These are phyloP conservation scores for Andrena camellia DNA, from an alignment of 2,888 invertebrate species.

Conservation along the genomic window DNA sequence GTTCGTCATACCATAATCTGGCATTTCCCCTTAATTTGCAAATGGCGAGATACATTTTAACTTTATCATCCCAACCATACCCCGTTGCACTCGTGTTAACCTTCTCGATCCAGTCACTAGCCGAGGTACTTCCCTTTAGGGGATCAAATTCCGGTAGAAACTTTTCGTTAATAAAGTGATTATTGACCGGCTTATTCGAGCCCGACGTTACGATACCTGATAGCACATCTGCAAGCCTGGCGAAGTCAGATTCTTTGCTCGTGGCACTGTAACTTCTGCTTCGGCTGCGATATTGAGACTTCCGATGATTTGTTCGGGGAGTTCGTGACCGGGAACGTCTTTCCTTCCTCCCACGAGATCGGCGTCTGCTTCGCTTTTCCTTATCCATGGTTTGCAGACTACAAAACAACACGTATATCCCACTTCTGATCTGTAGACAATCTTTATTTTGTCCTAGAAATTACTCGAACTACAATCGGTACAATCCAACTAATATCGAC, in stretches of 20 bases:
- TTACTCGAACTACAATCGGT: no score
- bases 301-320: neutral
- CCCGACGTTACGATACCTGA: neutral
- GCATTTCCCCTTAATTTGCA: no score
- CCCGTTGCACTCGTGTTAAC: neutral
- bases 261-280: neutral
- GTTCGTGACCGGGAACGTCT: no score
- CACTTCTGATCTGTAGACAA: neutral
- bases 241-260: neutral
- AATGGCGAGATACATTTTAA: no score
- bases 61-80: conserved; percentile 1
- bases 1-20: no score
- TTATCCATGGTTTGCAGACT: no score
- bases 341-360: no score
- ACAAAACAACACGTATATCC: neutral
- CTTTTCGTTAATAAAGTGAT: neutral
- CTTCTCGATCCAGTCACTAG: conserved; percentile 1
- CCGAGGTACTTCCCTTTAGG: neutral
- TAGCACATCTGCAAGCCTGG: neutral
- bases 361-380: no score
- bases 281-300: neutral
- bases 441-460: no score
- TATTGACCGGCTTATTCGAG: neutral
- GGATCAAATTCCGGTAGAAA: conserved; percentile 8
- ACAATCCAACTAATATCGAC: no score